A percentile compares a stretch with the other conserved stretches of the same genome.
These are phyloP conservation scores for Cotesia chilonis DNA, from an alignment of 1,140 invertebrate genomes.

Conservation along the genomic window DNA sequence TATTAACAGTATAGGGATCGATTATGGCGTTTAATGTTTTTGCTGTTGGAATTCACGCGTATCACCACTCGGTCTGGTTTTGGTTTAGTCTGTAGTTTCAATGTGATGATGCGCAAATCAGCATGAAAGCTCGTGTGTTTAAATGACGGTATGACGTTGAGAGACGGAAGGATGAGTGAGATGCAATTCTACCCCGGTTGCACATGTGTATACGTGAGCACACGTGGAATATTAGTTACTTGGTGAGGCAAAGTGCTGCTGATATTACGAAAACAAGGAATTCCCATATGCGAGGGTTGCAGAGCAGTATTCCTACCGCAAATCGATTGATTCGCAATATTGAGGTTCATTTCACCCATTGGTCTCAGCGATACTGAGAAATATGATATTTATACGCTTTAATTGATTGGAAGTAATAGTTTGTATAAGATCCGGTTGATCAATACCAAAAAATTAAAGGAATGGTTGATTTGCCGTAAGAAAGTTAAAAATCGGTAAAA, in stretches of 20 bases:
- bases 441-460: too few species aligned
- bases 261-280: slow-evolving; percentile 8
- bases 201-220: background rate
- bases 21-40: background rate
- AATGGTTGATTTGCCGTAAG: too few species aligned
- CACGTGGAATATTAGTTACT: slow-evolving; percentile 7
- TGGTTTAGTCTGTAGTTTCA: background rate
- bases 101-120: too few species aligned
- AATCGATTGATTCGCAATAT: too few species aligned
- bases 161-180: slow-evolving; percentile 1
- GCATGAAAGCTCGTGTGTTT: background rate
- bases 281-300: background rate
- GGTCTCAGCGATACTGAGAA: too few species aligned
- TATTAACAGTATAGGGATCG: background rate
- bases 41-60: slow-evolving; percentile 19
- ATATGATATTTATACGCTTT: too few species aligned
- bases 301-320: background rate
- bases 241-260: background rate
- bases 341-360: too few species aligned
- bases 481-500: too few species aligned
- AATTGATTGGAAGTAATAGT: too few species aligned
- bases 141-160: background rate
- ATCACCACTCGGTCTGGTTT: background rate
- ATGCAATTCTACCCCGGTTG: background rate
- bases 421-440: too few species aligned